phyloP scores from a whole-genome alignment of 1,140 invertebrate genomes.

The Drosophila arawakana region DNA sequence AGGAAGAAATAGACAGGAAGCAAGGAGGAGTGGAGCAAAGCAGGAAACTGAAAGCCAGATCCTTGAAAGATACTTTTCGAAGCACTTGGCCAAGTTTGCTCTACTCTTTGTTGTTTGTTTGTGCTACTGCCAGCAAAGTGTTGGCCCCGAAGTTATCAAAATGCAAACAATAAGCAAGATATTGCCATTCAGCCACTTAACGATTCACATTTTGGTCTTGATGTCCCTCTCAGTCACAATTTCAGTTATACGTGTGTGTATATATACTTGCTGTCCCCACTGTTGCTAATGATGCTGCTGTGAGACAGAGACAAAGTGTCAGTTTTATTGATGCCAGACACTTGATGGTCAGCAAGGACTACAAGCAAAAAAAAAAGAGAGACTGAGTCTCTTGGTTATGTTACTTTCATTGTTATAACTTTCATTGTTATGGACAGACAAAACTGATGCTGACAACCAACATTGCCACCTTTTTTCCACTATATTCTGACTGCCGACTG shows the following conservation, averaged over 20 bases:
- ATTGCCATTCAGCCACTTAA: constrained; percentile 40
- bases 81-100: constrained; percentile 5
- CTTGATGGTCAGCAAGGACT: constrained; percentile 27
- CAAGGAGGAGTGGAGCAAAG: background rate
- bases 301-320: constrained; percentile 20
- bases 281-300: constrained; percentile 30
- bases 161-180: constrained; percentile 46
- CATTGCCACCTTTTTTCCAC: background rate
- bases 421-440: constrained; percentile 52
- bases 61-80: constrained; percentile 17
- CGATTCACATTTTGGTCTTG: constrained; percentile 1
- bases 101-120: background rate
- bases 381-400: constrained; percentile 8
- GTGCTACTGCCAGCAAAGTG: constrained; percentile 23
- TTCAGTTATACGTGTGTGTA: background rate
- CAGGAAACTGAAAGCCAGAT: background rate
- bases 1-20: background rate
- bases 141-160: constrained; percentile 46
- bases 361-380: background rate
- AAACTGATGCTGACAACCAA: constrained; percentile 14
- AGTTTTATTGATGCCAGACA: constrained; percentile 48
- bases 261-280: background rate
- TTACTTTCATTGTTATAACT: constrained; percentile 50
- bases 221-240: constrained; percentile 5
- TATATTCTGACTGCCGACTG: constrained; percentile 28